Percentiles rank a stretch among this genome's conserved stretches.
Evolutionary conservation across 2,797 vertebrate genomes (phyloP).

Genomic region (Gila robusta): DNA sequence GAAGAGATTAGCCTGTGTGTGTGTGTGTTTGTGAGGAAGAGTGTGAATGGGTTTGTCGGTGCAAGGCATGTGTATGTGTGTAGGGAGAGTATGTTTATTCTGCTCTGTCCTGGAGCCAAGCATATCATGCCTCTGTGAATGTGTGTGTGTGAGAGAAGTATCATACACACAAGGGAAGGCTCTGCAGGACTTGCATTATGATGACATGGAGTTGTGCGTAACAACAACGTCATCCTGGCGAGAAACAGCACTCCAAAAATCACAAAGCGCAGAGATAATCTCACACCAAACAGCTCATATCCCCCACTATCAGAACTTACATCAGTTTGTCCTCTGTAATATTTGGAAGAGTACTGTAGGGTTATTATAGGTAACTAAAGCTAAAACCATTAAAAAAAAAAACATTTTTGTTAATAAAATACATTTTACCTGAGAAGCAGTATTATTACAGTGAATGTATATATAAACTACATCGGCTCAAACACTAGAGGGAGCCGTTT

Average conservation of each 20-base stretch:
- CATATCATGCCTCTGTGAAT: constrained; percentile 25
- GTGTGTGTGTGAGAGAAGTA: constrained; percentile 1
- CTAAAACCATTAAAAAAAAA: background rate
- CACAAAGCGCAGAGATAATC: constrained; percentile 33
- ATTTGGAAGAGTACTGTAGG: background rate
- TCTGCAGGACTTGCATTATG: constrained; percentile 41
- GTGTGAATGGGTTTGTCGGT: constrained; percentile 21
- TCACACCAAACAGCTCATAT: constrained; percentile 31
- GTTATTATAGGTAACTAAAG: background rate
- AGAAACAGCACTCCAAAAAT: constrained; percentile 33
- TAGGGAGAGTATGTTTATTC: constrained; percentile 21
- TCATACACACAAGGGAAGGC: constrained; percentile 22
- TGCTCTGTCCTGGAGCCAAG: constrained; percentile 29
- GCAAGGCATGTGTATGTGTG: background rate
- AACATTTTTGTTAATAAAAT: no score
- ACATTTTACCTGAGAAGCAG: background rate
- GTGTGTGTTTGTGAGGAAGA: constrained; percentile 13
- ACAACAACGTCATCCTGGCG: constrained; percentile 33
- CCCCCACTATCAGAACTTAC: constrained; percentile 13
- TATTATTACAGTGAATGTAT: background rate
- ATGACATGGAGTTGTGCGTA: constrained; percentile 45
- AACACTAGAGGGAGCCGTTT: background rate
- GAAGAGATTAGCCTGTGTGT: constrained; percentile 24
- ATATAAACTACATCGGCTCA: background rate
- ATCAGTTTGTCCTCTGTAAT: background rate